Evolutionary conservation across 2,113 vertebrate genomes (phyloP).

Genomic region (Corythornis madagascariensis): DNA sequence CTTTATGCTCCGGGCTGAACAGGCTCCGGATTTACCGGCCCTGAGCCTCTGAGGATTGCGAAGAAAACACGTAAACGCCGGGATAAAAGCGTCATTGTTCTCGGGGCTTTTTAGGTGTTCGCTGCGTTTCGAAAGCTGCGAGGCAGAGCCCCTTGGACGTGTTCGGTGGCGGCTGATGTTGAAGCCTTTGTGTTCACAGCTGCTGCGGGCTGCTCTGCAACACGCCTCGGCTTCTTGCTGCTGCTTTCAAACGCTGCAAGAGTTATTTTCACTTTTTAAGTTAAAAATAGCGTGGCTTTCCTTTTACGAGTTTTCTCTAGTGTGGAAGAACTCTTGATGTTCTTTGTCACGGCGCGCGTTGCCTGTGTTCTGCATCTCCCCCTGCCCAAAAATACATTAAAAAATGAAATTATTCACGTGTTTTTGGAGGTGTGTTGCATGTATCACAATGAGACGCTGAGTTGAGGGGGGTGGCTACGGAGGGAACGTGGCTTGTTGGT

Average conservation of each 20-base stretch:
- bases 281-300: background rate
- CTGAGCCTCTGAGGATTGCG: background rate
- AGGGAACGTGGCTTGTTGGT: background rate
- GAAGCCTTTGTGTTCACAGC: background rate
- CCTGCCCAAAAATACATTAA: background rate
- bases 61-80: background rate
- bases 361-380: background rate
- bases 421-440: background rate
- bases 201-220: rapidly evolving
- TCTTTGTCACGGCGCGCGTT: background rate
- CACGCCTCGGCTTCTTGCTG: background rate
- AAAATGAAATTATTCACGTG: background rate
- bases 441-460: rapidly evolving
- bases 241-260: rapidly evolving
- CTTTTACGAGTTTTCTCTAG: background rate
- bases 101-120: background rate
- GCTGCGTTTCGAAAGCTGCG: background rate
- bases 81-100: background rate
- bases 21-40: background rate
- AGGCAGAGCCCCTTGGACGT: background rate
- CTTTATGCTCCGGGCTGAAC: background rate
- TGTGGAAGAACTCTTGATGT: rapidly evolving
- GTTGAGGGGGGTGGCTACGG: background rate
- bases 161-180: background rate
- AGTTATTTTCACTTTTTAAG: background rate